phyloP scores from a whole-genome alignment of 53 echinoderm and acorn worm genomes.

The Temnopleurus reevesii region DNA sequence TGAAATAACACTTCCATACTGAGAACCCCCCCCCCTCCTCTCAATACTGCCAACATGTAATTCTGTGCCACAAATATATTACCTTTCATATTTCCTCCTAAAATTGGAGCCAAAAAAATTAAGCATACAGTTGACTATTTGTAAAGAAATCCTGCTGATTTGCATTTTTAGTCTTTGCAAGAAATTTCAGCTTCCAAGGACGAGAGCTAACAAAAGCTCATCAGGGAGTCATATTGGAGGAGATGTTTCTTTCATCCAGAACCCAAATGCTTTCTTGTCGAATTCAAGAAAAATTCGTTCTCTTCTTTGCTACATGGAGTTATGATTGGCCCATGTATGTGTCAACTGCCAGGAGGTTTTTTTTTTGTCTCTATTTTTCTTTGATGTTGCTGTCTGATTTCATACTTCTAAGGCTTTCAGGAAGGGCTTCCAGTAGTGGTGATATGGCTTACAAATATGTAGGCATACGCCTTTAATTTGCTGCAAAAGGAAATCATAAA shows the following conservation, averaged over 20 bases:
- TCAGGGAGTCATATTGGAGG: constrained; percentile 7
- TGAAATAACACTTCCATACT: background rate
- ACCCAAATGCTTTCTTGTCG: constrained; percentile 1
- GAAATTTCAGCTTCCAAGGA: background rate
- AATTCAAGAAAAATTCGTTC: no score
- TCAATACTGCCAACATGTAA: background rate
- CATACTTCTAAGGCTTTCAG: no score
- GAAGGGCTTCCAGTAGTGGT: no score
- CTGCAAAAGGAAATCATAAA: no score
- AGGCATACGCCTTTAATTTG: no score
- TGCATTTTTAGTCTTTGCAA: background rate
- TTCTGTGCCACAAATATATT: background rate
- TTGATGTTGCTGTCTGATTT: no score
- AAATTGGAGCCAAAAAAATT: background rate
- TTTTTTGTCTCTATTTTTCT: no score
- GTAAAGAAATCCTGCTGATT: background rate
- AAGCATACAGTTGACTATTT: background rate
- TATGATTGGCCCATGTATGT: no score
- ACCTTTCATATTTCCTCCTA: background rate
- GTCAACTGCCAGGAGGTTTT: no score
- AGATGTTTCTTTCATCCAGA: constrained; percentile 23
- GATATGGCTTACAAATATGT: no score
- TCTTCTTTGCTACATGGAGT: no score
- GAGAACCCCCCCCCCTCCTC: background rate
- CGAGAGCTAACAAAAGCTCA: background rate